phyloP scores from a whole-genome alignment of 2,113 vertebrate species.

The Dryoscopus gambensis region DNA sequence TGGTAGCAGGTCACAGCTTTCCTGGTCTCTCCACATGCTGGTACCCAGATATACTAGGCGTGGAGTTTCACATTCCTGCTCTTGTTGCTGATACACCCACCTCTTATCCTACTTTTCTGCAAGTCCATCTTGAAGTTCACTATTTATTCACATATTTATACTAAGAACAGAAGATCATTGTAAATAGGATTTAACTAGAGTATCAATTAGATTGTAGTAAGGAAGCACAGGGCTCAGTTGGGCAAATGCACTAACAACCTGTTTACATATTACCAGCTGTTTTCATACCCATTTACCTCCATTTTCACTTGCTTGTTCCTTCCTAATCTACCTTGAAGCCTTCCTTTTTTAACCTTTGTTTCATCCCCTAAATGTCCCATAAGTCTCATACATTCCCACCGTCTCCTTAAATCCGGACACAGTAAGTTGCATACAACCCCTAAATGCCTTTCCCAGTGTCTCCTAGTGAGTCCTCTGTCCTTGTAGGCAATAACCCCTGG shows the following conservation, averaged over 20 bases:
- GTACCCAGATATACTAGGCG: not conserved
- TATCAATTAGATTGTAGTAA: not conserved
- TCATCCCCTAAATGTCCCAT: not conserved
- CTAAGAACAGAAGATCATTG: not conserved
- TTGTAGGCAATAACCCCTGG: not conserved
- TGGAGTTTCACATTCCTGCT: not conserved
- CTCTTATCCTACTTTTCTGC: not conserved
- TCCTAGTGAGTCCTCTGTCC: not conserved
- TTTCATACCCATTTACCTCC: not conserved
- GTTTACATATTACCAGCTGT: not conserved
- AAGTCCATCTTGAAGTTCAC: not conserved
- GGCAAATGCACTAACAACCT: not conserved
- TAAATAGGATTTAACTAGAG: not conserved
- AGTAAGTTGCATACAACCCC: not conserved
- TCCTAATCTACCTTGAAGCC: not conserved
- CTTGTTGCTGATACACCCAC: not conserved
- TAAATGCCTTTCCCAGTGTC: not conserved
- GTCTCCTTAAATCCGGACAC: not conserved
- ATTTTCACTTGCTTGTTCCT: not conserved
- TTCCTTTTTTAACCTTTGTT: not conserved
- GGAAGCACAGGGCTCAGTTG: not conserved
- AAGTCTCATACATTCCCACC: not conserved
- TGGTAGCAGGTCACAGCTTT: not conserved
- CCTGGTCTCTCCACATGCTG: not conserved
- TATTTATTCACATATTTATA: not conserved